A percentile compares a stretch with the other conserved stretches of the same genome.
Conservation (phyloP, 2,797 vertebrate genomes). For the Cephalopachus bancanus region DNA sequence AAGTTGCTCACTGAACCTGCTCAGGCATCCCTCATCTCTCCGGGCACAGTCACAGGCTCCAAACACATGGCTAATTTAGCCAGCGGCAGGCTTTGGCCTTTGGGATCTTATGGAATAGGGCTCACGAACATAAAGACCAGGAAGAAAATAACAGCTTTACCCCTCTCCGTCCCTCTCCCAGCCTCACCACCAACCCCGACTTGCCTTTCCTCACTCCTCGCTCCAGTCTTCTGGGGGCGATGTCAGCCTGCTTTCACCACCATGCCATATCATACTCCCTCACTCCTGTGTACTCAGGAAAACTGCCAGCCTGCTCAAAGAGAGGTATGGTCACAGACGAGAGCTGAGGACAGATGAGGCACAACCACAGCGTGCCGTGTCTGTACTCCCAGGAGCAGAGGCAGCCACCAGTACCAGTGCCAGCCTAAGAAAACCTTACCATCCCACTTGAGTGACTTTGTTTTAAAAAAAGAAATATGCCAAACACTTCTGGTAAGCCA, state of each 20-base stretch:
- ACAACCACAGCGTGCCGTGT: fast-evolving
- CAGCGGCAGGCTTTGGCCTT: not conserved
- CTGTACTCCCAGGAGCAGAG: not conserved
- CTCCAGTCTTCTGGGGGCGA: not conserved
- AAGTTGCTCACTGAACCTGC: slow-evolving; percentile 65
- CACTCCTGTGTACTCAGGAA: not conserved
- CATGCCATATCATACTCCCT: not conserved
- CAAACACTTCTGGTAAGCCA: not conserved
- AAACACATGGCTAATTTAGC: not conserved
- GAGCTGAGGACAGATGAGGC: not conserved
- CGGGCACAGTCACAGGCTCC: not conserved
- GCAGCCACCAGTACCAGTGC: not conserved
- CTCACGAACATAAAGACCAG: not conserved
- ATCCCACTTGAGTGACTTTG: not conserved
- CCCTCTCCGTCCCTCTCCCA: not conserved
- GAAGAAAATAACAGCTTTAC: not conserved
- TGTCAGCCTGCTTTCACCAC: not conserved
- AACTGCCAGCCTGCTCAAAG: not conserved
- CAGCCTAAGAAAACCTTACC: not conserved
- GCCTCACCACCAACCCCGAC: too few species aligned
- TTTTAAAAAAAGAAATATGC: not conserved
- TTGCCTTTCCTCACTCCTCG: not conserved
- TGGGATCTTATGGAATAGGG: not conserved
- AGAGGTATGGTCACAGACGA: not conserved
- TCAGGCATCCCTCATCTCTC: not conserved